Evolutionary conservation across 37 sponge, comb jelly and placozoan species (phyloP).

Genomic region (Spongilla lacustris): DNA sequence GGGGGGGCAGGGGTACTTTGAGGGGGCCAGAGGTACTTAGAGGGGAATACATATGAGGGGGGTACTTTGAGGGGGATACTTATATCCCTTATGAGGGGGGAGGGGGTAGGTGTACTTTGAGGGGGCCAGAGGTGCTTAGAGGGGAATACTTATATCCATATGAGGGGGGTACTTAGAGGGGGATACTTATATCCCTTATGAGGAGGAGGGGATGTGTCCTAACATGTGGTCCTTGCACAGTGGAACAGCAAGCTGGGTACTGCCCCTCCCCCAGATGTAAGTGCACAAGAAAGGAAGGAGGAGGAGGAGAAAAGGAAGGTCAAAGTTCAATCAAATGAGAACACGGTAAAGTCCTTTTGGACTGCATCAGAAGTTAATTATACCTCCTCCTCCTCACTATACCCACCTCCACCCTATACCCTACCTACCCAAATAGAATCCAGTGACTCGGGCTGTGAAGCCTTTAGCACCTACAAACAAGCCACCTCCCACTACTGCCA

Average conservation of each 20-base stretch:
- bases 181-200: background rate
- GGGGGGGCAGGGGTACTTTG: background rate
- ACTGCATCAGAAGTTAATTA: too few species aligned
- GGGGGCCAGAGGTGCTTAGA: background rate
- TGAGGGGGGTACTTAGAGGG: background rate
- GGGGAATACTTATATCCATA: too few species aligned
- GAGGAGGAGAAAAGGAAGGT: background rate
- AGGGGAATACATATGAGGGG: too few species aligned
- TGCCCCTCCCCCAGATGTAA: background rate
- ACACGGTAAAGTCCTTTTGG: background rate
- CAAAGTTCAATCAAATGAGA: background rate
- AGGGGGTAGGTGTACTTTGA: background rate
- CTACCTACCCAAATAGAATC: background rate
- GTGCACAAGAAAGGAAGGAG: background rate
- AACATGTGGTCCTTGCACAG: background rate
- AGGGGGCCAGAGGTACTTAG: background rate
- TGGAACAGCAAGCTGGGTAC: background rate
- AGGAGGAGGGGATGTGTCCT: background rate
- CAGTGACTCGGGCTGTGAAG: background rate
- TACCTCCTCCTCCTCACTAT: too few species aligned
- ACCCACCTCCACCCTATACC: too few species aligned
- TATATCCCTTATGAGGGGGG: too few species aligned
- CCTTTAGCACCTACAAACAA: background rate
- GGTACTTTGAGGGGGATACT: background rate
- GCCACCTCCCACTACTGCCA: background rate